These are phyloP conservation scores for Diarsia rubi DNA, from an alignment of 2,888 invertebrate genomes.

Conservation along the genomic window DNA sequence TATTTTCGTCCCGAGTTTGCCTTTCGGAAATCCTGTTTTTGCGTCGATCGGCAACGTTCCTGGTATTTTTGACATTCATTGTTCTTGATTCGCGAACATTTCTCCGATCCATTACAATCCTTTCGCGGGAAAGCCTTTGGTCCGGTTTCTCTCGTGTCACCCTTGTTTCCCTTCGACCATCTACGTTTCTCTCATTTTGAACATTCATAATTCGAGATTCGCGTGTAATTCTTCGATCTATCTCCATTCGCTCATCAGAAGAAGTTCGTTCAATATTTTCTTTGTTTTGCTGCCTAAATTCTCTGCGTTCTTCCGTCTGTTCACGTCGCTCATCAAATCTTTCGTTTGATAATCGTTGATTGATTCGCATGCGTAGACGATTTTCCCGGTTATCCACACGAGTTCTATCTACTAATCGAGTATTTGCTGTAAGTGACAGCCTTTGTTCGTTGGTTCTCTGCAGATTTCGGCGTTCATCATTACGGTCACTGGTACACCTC, in stretches of 20 bases:
- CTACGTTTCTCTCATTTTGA: slow-evolving; percentile 17
- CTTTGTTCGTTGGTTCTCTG: slow-evolving; percentile 32
- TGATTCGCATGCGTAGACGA: slow-evolving; percentile 8
- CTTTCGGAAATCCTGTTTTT: slow-evolving; percentile 9
- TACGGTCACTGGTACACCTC: slow-evolving; percentile 25
- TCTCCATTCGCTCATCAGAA: slow-evolving; percentile 32
- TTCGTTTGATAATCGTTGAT: slow-evolving; percentile 14
- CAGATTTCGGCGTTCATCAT: slow-evolving; percentile 33
- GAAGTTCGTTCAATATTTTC: slow-evolving; percentile 41
- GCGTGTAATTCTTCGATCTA: slow-evolving; percentile 34
- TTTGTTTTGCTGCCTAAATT: slow-evolving; percentile 33
- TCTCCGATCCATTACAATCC: not conserved
- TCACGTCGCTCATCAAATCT: slow-evolving; percentile 34
- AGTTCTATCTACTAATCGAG: slow-evolving; percentile 24
- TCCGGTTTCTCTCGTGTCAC: slow-evolving; percentile 16
- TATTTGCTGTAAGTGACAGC: slow-evolving; percentile 35
- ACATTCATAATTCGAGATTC: slow-evolving; percentile 25
- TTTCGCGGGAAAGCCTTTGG: slow-evolving; percentile 20
- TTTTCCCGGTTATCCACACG: slow-evolving; percentile 26
- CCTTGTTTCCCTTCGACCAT: slow-evolving; percentile 14
- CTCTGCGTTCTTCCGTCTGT: slow-evolving; percentile 19
- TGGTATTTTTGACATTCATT: no score
- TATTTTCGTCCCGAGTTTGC: not conserved
- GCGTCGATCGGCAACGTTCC: no score
- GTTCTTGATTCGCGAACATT: no score